Conservation (phyloP, 2,797 vertebrate genomes). For the Acipenser oxyrinchus region DNA sequence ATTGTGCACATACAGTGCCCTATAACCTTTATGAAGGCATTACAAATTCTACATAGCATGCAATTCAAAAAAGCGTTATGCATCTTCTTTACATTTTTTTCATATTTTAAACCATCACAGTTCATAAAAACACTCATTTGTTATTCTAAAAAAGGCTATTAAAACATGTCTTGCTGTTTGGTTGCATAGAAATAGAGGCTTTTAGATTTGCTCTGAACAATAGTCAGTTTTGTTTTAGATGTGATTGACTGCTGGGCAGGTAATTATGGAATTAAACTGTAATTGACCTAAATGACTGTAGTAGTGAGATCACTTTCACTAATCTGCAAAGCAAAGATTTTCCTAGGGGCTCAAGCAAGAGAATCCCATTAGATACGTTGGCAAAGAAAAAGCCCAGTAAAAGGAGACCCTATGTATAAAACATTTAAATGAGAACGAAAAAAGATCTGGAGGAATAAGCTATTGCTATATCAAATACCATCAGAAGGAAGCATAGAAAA, state of each 20-base stretch:
- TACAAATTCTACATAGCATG: too few relatives aligned
- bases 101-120: too few relatives aligned
- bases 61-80: too few relatives aligned
- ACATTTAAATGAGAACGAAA: neutral
- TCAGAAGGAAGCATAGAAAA: neutral
- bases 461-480: neutral
- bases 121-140: too few relatives aligned
- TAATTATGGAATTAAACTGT: constrained; percentile 63
- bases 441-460: too few relatives aligned
- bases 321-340: constrained; percentile 47
- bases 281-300: constrained; percentile 53
- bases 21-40: too few relatives aligned
- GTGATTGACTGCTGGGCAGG: constrained; percentile 36
- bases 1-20: too few relatives aligned
- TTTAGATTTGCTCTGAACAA: constrained; percentile 39
- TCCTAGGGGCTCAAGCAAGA: constrained; percentile 39
- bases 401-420: neutral
- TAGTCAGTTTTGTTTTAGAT: constrained; percentile 47
- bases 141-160: too few relatives aligned
- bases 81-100: too few relatives aligned
- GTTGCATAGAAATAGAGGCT: constrained; percentile 37
- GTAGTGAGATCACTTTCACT: constrained; percentile 60
- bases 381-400: constrained; percentile 4
- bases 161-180: neutral
- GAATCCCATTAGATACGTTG: constrained; percentile 9